Evolutionary conservation across 1,140 invertebrate species (phyloP).

Genomic region (Dolichoris vasculosae): DNA sequence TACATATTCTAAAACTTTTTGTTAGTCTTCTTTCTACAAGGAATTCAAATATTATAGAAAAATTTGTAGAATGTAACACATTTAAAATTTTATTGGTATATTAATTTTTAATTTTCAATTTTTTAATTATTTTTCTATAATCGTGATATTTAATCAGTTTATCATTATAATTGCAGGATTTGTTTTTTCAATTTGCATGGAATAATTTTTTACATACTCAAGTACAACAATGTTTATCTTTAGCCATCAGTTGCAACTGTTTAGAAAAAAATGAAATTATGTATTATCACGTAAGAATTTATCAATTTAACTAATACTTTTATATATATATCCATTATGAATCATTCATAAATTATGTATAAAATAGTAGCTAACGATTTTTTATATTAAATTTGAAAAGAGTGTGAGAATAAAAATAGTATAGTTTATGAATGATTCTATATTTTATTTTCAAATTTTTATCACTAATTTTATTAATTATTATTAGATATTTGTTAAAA

Average conservation of each 20-base stretch:
- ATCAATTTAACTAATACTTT: conserved; percentile 31
- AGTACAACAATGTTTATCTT: conserved; percentile 83
- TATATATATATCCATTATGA: background rate
- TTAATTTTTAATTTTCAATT: background rate
- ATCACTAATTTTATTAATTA: conserved; percentile 15
- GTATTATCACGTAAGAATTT: conserved; percentile 73
- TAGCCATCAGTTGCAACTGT: conserved; percentile 77
- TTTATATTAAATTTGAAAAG: background rate
- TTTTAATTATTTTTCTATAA: background rate
- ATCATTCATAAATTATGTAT: background rate
- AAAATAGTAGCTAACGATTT: background rate
- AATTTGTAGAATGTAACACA: conserved; percentile 76
- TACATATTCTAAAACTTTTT: conserved; percentile 85
- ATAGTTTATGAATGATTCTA: conserved; percentile 34
- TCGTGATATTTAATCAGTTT: background rate
- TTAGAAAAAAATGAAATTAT: conserved; percentile 67
- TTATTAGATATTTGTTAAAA: conserved; percentile 80
- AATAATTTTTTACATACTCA: conserved; percentile 94
- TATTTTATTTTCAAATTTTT: background rate
- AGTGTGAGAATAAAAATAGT: background rate
- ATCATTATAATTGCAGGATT: conserved; percentile 77
- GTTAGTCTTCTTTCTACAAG: conserved; percentile 81
- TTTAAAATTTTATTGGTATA: conserved; percentile 79
- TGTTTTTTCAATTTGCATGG: conserved; percentile 88
- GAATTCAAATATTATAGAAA: conserved; percentile 77